phyloP scores from a whole-genome alignment of 2,888 invertebrate genomes.

The Papilio protenor region DNA sequence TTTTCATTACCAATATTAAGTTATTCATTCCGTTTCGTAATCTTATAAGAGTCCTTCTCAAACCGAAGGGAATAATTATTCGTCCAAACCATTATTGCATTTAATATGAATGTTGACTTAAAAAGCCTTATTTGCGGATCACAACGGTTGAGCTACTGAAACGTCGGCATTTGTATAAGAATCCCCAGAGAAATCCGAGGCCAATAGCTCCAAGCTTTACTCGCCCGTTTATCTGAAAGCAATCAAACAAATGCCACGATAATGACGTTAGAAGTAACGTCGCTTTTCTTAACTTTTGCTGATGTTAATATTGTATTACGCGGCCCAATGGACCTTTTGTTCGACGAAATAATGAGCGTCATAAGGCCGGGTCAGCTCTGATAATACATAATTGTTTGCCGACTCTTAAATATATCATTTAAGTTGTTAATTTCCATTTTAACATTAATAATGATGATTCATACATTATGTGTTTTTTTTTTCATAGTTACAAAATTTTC shows the following conservation, averaged over 20 bases:
- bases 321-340: constrained; percentile 55
- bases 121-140: constrained; percentile 45
- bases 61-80: constrained; percentile 32
- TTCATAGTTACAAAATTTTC: too few species aligned
- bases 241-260: constrained; percentile 70
- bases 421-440: background rate
- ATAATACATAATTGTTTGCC: constrained; percentile 39
- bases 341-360: constrained; percentile 57
- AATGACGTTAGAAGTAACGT: constrained; percentile 63
- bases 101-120: constrained; percentile 40
- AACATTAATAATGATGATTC: background rate
- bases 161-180: constrained; percentile 65
- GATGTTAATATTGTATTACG: constrained; percentile 57
- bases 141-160: constrained; percentile 51
- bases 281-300: constrained; percentile 61
- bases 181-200: constrained; percentile 64
- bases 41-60: constrained; percentile 13
- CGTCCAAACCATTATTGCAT: constrained; percentile 32
- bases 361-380: constrained; percentile 45
- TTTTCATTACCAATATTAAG: constrained; percentile 14
- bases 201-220: constrained; percentile 59
- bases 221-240: constrained; percentile 65
- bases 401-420: constrained; percentile 25
- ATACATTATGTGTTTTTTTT: too few species aligned
- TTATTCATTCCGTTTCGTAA: constrained; percentile 28